A percentile compares a stretch with the other conserved stretches of the same genome.
These are phyloP conservation scores for Julus scandinavius DNA, from an alignment of 2,888 invertebrate genomes.

Conservation along the genomic window DNA sequence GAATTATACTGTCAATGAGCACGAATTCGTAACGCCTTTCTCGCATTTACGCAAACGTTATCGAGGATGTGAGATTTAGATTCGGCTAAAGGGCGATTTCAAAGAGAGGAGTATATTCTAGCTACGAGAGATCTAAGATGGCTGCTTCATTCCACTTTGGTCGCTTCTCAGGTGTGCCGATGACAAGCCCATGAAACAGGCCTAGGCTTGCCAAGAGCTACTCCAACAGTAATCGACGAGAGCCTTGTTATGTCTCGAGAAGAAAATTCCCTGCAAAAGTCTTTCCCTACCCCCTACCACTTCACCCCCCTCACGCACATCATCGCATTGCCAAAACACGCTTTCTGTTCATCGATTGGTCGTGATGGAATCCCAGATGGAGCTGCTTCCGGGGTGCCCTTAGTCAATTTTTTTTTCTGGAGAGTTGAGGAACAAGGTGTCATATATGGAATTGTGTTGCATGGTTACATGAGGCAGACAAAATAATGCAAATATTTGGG, in stretches of 20 bases:
- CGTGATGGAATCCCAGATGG: neutral
- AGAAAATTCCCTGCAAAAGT: neutral
- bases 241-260: conserved; percentile 22
- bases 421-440: neutral
- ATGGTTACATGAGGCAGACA: neutral
- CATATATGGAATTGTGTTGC: neutral
- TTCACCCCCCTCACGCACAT: neutral
- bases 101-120: neutral
- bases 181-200: neutral
- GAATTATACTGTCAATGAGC: neutral
- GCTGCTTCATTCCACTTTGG: conserved; percentile 21
- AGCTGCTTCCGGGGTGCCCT: neutral
- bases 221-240: neutral
- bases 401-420: neutral
- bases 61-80: neutral
- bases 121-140: neutral
- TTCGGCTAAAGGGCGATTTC: neutral
- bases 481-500: neutral
- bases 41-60: neutral
- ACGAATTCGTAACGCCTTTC: neutral
- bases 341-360: neutral
- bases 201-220: conserved; percentile 1
- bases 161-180: neutral
- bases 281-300: neutral
- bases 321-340: neutral